Base-by-base conservation (phyloP, 23 tunicate genomes). In the Aplidium turbinatum region DNA sequence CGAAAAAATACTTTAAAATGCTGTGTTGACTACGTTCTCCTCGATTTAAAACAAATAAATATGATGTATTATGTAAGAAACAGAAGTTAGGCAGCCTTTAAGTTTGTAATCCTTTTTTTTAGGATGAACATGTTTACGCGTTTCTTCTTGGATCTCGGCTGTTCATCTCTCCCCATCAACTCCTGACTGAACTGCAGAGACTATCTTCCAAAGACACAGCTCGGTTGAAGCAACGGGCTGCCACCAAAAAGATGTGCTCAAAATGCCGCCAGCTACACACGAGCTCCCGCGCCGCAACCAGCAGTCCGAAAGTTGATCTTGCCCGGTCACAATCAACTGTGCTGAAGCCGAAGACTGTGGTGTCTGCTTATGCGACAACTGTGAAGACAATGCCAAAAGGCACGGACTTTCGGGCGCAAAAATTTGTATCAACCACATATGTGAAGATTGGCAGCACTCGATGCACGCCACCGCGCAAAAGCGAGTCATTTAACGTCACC, bases 61-160 rank as follows among this genome's bases (percentile, higher is more conserved):
- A 47, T 47, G 0, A 0, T 21, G 40, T 51, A 35, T 55, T 55
- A 13, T 60, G 48, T 31, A 20, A 3, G 0, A 63, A 65, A 0
- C 20, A 18, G 69, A 25, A 23, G 28, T 5, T 66, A 35, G 22
- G 69, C 65, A 48, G 7, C 19, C 28, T 69, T 55, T 55, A 18
- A 55, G 6, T 55, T 6, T 55, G 20, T 19, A 22, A 9, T 68
- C 7, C 47, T 66, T 66, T 52, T 56, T 50, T 68, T 55, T 70
- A 90, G 97, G 82, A 78, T 16, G 64, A 90, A 20, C 70, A 60
- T 35, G 69, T 83, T 23, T 91, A 91, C 72, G 54, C 91, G 40
- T 91, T 85, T 72, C 62, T 91, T 4, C 85, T 91, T 64, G 97
- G 97, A 25, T 84, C 84, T 38, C 81, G 97, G 31, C 86, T 91